phyloP scores from a whole-genome alignment of 2,888 invertebrate species.

The Pandemis corylana region DNA sequence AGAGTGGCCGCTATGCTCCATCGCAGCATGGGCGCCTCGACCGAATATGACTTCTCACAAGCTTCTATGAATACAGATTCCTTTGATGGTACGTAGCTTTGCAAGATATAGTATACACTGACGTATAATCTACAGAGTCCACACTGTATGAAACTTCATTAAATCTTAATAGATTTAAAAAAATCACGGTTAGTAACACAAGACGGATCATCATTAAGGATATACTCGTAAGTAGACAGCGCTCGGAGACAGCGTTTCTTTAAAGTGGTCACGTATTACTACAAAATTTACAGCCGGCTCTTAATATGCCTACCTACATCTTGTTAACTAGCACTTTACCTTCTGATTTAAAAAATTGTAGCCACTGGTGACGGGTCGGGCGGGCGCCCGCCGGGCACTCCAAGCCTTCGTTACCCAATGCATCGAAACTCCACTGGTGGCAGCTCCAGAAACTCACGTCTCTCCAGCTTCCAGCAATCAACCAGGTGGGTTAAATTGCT shows the following conservation, averaged over 20 bases:
- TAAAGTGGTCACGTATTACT: no score
- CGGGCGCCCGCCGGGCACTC: conserved; percentile 48
- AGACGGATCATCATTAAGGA: no score
- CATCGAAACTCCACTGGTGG: conserved; percentile 65
- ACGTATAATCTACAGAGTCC: no score
- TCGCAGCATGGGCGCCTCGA: conserved; percentile 57
- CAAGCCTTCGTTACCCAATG: conserved; percentile 56
- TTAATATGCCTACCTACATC: not conserved
- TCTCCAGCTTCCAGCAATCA: conserved; percentile 72
- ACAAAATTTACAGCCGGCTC: not conserved
- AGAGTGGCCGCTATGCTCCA: conserved; percentile 70
- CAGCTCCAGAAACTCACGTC: conserved; percentile 67
- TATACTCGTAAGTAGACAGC: no score
- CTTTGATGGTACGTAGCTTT: conserved; percentile 57
- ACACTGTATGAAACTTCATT: no score
- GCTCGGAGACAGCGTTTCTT: no score
- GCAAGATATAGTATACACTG: not conserved
- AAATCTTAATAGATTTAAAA: no score
- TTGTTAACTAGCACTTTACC: not conserved
- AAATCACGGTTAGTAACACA: no score
- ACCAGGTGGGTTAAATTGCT: conserved; percentile 56
- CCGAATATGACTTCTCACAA: conserved; percentile 60
- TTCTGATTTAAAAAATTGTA: not conserved
- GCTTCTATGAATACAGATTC: conserved; percentile 61
- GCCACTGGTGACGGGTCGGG: conserved; percentile 45